Conservation (phyloP, 2,113 vertebrate genomes). For the Dendrocopos noguchii region DNA sequence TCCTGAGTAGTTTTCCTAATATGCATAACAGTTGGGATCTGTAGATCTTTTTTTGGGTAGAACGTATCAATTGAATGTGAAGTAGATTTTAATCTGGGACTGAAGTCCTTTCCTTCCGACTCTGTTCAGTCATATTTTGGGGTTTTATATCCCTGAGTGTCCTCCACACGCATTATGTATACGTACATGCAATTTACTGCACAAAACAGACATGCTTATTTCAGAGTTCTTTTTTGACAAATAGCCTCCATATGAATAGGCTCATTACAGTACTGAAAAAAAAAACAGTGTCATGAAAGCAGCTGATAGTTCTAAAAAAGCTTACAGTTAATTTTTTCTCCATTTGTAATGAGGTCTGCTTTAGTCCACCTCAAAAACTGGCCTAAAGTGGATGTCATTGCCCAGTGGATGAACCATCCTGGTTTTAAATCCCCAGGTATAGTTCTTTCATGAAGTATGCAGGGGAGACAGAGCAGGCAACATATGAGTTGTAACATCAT, state of each 20-base stretch:
- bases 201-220: not conserved
- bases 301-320: not conserved
- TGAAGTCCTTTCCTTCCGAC: not conserved
- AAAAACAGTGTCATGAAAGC: not conserved
- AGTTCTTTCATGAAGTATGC: not conserved
- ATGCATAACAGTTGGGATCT: not conserved
- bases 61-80: not conserved
- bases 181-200: not conserved
- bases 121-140: not conserved
- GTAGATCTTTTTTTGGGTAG: not conserved
- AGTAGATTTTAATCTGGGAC: not conserved
- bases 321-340: not conserved
- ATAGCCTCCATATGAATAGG: not conserved
- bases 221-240: not conserved
- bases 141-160: not conserved
- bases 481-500: not conserved
- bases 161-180: not conserved
- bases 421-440: not conserved
- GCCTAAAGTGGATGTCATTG: not conserved
- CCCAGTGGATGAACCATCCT: not conserved
- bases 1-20: not conserved
- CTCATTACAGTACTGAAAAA: not conserved
- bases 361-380: not conserved
- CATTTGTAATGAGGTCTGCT: not conserved
- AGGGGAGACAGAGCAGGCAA: not conserved